A percentile compares a stretch with the other conserved stretches of the same genome.
phyloP scores from a whole-genome alignment of 2,113 vertebrate species.

The Plotosus lineatus region DNA sequence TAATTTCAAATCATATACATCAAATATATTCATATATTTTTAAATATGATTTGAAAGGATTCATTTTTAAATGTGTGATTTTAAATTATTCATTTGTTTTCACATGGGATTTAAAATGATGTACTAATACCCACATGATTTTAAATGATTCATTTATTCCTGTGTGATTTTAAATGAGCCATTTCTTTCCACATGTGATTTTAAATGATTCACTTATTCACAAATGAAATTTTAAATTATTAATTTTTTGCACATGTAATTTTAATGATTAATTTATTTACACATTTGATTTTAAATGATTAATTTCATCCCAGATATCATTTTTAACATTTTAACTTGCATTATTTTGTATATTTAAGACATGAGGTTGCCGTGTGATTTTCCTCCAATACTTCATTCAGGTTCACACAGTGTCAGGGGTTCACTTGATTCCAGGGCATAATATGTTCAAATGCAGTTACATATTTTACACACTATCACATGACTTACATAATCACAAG shows the following conservation, averaged over 20 bases:
- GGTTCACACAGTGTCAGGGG: not conserved
- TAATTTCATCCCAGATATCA: too few relatives aligned
- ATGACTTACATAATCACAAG: too few relatives aligned
- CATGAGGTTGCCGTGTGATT: not conserved
- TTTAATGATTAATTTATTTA: not conserved
- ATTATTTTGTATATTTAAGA: too few relatives aligned
- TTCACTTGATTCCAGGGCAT: slow-evolving; percentile 3
- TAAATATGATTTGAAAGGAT: too few relatives aligned
- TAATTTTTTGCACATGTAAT: not conserved
- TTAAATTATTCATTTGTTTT: not conserved
- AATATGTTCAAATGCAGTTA: not conserved
- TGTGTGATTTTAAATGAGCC: not conserved
- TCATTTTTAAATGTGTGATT: not conserved
- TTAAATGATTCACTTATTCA: not conserved
- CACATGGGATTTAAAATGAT: not conserved
- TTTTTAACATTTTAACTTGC: too few relatives aligned
- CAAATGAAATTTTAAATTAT: too few relatives aligned
- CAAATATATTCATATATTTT: too few relatives aligned
- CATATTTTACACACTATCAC: not conserved
- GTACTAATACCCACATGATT: too few relatives aligned
- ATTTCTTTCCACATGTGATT: not conserved
- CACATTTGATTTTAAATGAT: not conserved
- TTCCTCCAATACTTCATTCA: too few relatives aligned
- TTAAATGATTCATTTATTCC: not conserved
- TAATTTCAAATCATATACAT: too few relatives aligned